phyloP scores from a whole-genome alignment of 2,888 invertebrate species.

The Nomada fucata region DNA sequence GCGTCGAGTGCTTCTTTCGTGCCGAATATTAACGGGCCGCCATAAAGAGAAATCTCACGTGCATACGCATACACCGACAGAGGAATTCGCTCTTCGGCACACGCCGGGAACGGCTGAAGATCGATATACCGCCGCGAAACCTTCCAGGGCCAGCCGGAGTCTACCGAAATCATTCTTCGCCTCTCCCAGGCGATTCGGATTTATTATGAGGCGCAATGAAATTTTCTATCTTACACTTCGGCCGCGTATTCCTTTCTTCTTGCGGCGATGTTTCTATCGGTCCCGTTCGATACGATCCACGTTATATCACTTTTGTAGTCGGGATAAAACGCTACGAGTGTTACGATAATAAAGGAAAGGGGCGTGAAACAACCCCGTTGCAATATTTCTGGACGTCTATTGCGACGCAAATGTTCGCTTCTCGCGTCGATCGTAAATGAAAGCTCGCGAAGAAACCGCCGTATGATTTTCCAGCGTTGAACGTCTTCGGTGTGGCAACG shows the following conservation, averaged over 20 bases:
- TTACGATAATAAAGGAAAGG: no score
- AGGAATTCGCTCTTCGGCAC: slow-evolving; percentile 32
- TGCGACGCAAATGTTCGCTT: neutral
- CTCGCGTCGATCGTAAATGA: no score
- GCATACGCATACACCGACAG: slow-evolving; percentile 23
- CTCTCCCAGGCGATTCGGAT: neutral
- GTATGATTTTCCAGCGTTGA: neutral
- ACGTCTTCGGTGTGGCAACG: neutral
- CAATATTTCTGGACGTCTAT: no score
- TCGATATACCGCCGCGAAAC: slow-evolving; percentile 52
- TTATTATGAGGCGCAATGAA: neutral
- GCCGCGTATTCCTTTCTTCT: no score
- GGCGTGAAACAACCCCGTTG: no score
- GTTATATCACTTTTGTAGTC: no score
- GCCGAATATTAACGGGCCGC: slow-evolving; percentile 48
- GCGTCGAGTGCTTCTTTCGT: slow-evolving; percentile 49
- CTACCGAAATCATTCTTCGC: slow-evolving; percentile 19
- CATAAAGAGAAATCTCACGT: slow-evolving; percentile 31
- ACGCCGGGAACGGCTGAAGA: slow-evolving; percentile 19
- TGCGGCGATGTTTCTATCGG: no score
- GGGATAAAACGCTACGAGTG: no score
- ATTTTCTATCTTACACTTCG: neutral
- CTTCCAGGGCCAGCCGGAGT: slow-evolving; percentile 9
- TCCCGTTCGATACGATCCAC: no score
- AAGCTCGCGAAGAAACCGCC: no score